Percentiles rank a stretch among this genome's conserved stretches.
Conservation (phyloP, 2,113 vertebrate genomes). For the Callipepla californica region DNA sequence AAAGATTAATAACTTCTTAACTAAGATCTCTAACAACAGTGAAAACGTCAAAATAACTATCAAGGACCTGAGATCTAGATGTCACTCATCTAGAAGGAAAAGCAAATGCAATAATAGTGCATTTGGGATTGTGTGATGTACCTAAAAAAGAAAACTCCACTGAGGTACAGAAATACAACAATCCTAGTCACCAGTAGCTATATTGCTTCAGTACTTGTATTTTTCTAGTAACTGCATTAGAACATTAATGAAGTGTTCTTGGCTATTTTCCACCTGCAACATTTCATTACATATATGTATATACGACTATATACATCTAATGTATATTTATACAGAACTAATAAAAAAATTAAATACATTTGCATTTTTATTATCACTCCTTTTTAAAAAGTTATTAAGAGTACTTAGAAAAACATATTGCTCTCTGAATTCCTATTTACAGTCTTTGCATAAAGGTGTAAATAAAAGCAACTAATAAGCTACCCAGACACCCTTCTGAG, state of each 20-base stretch:
- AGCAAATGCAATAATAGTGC: background rate
- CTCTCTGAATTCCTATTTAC: slow-evolving; percentile 84
- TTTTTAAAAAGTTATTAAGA: slow-evolving; percentile 89
- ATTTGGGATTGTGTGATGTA: background rate
- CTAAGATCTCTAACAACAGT: background rate
- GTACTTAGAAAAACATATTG: slow-evolving; percentile 88
- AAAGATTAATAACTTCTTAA: slow-evolving; percentile 27
- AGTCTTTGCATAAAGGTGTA: slow-evolving; percentile 87
- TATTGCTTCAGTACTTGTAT: slow-evolving; percentile 29
- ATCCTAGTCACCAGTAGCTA: slow-evolving; percentile 5
- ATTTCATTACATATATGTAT: slow-evolving; percentile 73
- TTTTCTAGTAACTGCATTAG: slow-evolving; percentile 76
- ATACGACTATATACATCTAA: slow-evolving; percentile 74
- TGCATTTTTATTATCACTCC: slow-evolving; percentile 87
- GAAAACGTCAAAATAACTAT: slow-evolving; percentile 27
- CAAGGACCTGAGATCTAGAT: background rate
- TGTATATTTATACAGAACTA: slow-evolving; percentile 78
- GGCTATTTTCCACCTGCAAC: slow-evolving; percentile 62
- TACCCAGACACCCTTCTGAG: slow-evolving; percentile 87
- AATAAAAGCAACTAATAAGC: slow-evolving; percentile 91
- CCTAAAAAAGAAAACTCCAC: background rate
- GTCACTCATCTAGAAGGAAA: background rate
- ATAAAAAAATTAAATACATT: slow-evolving; percentile 85
- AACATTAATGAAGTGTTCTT: slow-evolving; percentile 70
- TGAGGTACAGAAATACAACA: slow-evolving; percentile 9